Conservation (phyloP, 2,113 vertebrate genomes). For the Vulpes vulpes region DNA sequence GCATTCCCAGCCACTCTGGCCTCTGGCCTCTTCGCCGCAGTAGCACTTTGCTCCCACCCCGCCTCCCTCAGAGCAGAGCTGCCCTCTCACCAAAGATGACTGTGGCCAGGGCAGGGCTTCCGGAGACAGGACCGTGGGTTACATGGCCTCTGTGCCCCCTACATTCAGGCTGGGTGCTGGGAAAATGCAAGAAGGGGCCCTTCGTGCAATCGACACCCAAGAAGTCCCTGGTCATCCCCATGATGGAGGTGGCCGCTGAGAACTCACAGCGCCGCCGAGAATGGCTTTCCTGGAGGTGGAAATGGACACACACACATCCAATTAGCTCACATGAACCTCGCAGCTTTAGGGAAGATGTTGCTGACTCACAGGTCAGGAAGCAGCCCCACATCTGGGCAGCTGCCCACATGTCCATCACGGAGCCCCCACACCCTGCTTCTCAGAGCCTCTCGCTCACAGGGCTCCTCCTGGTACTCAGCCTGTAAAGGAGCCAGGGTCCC, state of each 20-base stretch:
- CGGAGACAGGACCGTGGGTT: neutral
- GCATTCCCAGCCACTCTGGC: neutral
- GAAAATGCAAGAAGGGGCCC: neutral
- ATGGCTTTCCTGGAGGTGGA: neutral
- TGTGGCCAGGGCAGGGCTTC: neutral
- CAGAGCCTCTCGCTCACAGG: neutral
- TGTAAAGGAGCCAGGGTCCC: neutral
- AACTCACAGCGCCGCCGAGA: neutral
- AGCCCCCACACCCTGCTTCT: neutral
- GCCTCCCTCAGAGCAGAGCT: neutral
- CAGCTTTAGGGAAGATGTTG: rapidly evolving
- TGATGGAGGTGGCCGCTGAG: neutral
- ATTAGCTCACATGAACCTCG: rapidly evolving
- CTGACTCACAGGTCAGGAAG: neutral
- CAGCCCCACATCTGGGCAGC: neutral
- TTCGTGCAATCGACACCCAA: rapidly evolving
- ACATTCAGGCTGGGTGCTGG: neutral
- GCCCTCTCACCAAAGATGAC: neutral
- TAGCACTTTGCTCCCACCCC: neutral
- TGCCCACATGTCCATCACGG: neutral
- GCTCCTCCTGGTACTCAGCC: neutral
- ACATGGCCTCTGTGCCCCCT: rapidly evolving
- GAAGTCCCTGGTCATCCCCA: neutral
- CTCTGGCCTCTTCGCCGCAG: neutral
- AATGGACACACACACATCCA: neutral